A percentile compares a stretch with the other conserved stretches of the same genome.
Evolutionary conservation across 2,797 vertebrate genomes (phyloP).

Genomic region (Eulemur coronatus): DNA sequence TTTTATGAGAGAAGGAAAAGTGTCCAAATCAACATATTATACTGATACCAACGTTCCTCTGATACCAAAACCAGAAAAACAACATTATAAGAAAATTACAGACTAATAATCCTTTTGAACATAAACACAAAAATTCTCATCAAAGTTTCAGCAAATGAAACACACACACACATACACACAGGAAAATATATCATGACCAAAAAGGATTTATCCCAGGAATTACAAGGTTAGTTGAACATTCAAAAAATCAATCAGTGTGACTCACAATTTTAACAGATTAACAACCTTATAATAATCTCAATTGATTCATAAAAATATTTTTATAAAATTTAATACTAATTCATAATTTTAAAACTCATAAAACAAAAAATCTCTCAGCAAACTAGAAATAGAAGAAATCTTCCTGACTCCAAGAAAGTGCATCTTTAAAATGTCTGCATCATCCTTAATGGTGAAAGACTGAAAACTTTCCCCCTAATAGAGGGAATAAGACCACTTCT

Average conservation of each 20-base stretch:
- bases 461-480: not conserved
- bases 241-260: not conserved
- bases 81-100: not conserved
- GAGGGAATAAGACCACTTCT: not conserved
- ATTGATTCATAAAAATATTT: not conserved
- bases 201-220: not conserved
- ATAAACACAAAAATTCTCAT: not conserved
- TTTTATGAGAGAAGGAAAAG: not conserved
- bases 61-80: not conserved
- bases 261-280: not conserved
- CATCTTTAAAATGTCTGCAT: not conserved
- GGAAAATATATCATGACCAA: not conserved
- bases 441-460: not conserved
- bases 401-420: not conserved
- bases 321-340: not conserved
- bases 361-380: not conserved
- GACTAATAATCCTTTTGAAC: not conserved
- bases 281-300: not conserved
- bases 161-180: not conserved
- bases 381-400: not conserved
- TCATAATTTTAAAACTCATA: not conserved
- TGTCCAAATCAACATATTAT: not conserved
- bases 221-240: not conserved
- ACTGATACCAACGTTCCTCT: not conserved
- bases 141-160: not conserved